Base-by-base conservation (phyloP, 2,888 invertebrate genomes). In the Callinectes sapidus region DNA sequence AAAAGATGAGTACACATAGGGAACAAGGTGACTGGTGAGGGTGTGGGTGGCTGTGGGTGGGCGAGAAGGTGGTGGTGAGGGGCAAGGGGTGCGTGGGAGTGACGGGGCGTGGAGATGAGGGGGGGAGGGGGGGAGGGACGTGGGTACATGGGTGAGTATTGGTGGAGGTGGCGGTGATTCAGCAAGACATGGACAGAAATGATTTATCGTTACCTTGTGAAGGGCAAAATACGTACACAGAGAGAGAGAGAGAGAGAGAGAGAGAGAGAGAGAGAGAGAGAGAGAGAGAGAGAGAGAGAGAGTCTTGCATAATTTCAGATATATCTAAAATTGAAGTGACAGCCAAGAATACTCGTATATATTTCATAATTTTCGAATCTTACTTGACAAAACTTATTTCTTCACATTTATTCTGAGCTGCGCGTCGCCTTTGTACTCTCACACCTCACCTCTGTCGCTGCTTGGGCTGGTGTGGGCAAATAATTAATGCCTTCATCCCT, bases 211-310 rank as follows among this genome's bases (percentile, higher is more conserved):
- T 61, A 61, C 18, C 55, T 23, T 3, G 61, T 23, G 61, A 18
- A 61, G 23, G 23, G 61, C 18, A 61, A 61, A 61, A 61, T 18
- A 23, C 61, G 61, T 61, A 18, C 23, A 61, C 23, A 61, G 61
- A 61, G 18, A 61, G 61, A 61, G 61, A 61, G 61, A 61, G 61
- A 61, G 61, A 61, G 61, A 61, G 61, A 61, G 61, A 18, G 18
- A 61, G 61, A 61, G 61, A 61, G 61, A 61, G 61, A 61, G 61
- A 61, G 61, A 61, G 61, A 61, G 61, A 61, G 61, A 61, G 61
- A 61, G 61, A 61, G 61, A 61, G 61, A 61, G 61, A 61, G 61
- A 61, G 61, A 61, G 61, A 61, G 61, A 61, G 61, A 61, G 61
- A 61, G 61, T 3, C 39, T 39, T 39, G 5, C 39, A 39, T 39